phyloP scores from a whole-genome alignment of 2,113 vertebrate genomes.

The Oryzias woworae region DNA sequence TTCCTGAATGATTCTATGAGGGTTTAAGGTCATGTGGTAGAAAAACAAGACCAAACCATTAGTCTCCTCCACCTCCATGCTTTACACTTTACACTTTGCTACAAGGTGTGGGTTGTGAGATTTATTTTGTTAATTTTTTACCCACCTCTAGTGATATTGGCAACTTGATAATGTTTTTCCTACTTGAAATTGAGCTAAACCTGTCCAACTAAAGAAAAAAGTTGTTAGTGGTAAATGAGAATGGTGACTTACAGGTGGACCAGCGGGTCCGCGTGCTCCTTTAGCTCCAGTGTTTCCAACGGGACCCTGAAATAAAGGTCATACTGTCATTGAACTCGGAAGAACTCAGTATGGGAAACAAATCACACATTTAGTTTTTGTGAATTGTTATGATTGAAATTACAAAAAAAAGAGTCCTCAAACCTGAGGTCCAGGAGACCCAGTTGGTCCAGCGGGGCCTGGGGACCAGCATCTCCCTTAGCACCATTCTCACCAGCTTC shows the following conservation, averaged over 20 bases:
- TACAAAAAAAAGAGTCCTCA: neutral
- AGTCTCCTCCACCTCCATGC: no score
- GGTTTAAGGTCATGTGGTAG: no score
- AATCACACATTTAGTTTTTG: neutral
- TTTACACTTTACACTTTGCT: no score
- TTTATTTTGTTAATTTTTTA: no score
- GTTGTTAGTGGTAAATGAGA: neutral
- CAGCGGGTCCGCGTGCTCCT: slow-evolving; percentile 89
- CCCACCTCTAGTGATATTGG: no score
- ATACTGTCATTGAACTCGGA: neutral
- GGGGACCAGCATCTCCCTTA: slow-evolving; percentile 93
- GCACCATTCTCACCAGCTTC: slow-evolving; percentile 87
- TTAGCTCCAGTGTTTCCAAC: slow-evolving; percentile 93
- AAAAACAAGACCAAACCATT: no score
- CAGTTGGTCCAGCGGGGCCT: slow-evolving; percentile 89
- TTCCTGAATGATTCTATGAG: no score
- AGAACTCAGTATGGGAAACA: neutral
- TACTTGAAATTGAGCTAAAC: no score
- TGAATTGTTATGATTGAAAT: neutral
- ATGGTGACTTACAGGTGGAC: slow-evolving; percentile 89
- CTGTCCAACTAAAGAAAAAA: neutral
- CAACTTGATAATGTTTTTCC: no score
- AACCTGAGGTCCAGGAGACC: slow-evolving; percentile 80
- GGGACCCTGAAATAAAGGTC: slow-evolving; percentile 80
- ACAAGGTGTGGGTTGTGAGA: no score